Conservation (phyloP, 1,140 invertebrate species). For the Grapholita molesta region DNA sequence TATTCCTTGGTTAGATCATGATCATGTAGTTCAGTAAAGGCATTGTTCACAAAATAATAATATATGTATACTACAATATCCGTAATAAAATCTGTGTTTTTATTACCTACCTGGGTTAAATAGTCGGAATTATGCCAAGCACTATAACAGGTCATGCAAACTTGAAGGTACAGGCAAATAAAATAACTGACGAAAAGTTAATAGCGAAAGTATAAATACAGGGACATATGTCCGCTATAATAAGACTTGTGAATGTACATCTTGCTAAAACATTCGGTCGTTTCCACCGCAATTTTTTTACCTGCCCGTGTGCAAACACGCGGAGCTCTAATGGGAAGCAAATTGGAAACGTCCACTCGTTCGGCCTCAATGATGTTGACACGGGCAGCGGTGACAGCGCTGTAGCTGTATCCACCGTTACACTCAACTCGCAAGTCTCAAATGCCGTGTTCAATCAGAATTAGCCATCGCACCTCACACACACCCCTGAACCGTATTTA, state of each 20-base stretch:
- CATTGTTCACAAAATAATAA: no score
- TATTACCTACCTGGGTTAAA: no score
- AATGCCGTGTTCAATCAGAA: neutral
- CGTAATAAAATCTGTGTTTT: no score
- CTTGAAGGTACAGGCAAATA: no score
- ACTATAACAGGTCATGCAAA: no score
- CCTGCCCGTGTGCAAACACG: constrained; percentile 31
- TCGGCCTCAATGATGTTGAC: constrained; percentile 32
- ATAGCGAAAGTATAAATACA: no score
- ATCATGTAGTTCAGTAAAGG: no score
- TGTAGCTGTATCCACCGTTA: neutral
- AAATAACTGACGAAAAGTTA: no score
- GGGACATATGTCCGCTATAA: neutral
- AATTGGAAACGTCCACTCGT: constrained; percentile 34
- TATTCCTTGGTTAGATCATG: no score
- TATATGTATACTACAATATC: no score
- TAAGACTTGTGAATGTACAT: neutral
- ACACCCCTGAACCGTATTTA: no score
- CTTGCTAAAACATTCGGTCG: neutral
- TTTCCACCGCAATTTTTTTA: constrained; percentile 24
- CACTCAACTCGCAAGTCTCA: neutral
- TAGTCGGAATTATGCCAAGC: no score
- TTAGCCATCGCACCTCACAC: neutral
- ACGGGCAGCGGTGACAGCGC: constrained; percentile 29
- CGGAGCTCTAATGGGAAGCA: constrained; percentile 43